Evolutionary conservation across 2,113 vertebrate species (phyloP), one percentile per base, ranked within the genome.

Genomic region (Crotalus viridis): DNA sequence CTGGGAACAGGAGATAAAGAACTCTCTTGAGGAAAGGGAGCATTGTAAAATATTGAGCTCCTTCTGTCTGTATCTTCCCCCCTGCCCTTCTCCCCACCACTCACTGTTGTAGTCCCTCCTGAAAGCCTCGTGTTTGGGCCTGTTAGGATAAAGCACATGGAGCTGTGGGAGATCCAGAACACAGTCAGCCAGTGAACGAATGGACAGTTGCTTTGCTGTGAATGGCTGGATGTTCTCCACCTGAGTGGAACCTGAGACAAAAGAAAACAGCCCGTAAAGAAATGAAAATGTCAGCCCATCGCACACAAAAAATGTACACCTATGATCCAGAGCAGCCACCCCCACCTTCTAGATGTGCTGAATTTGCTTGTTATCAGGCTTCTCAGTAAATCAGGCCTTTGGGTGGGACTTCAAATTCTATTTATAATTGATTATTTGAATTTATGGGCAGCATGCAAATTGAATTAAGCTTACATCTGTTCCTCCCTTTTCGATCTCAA

Each of bases 171-270:
- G 98, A 95, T 99, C 99, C 2, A 98, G 97, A 96, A 99, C 99
- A 33, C 98, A 98, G 95, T 99, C 98, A 0, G 98, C 99, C 0
- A 99, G 98, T 48, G 98, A 98, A 1, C 98, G 98, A 93, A 99
- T 99, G 93, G 98, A 98, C 90, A 99, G 96, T 93, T 99, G 98
- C 97, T 98, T 98, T 94, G 98, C 98, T 10, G 98, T 98, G 96
- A 99, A 99, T 7, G 99, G 99, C 94, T 99, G 98, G 94, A 99
- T 99, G 94, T 99, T 99, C 97, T 99, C 98, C 93, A 99, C 98
- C 95, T 98, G 98, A 94, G 98, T 96, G 93, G 98, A 97, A 24
- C 99, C 99, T 97, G 46, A 61, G 89, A 28, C 24, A 88, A 61
- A 64, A 88, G 89, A 10, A 87, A n/a, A 28, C 10, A 39, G 26